Evolutionary conservation across 2,797 vertebrate species (phyloP), one percentile per base, ranked within the genome.

Genomic region (Silurus aristotelis): DNA sequence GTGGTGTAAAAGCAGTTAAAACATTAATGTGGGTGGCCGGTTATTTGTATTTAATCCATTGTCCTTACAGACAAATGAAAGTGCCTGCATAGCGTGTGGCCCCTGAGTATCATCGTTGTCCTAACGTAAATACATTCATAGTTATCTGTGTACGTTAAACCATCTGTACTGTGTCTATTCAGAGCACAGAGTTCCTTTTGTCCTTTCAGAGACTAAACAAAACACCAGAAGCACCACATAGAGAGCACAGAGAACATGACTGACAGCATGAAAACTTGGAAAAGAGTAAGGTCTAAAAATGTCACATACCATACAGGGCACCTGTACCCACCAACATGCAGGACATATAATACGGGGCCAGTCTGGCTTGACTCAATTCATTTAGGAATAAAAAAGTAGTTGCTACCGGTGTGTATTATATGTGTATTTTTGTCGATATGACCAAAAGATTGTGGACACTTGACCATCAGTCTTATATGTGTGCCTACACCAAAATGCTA

Each of bases 111-210:
- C 55, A 71, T 87, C 56, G 61, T 55, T 81, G 77, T 84, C 78
- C 82, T 83, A 79, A 71, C n/a, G 85, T 90, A 89, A 91, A 90
- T 86, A 87, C 58, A 73, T 72, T 67, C 84, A 80, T 52, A 43
- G 83, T 71, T 86, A 83, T 80, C 38, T 87, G 84, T 89, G 70
- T 86, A 87, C 78, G 71, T 84, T 85, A 82, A 78, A 80, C 77
- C 84, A 89, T 89, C 87, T 90, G 87, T 88, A 84, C 84, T 66
- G 31, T 87, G 87, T 87, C 85, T 89, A 73, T 86, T 89, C 76
- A 84, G 58, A 84, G 83, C 61, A 75, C 80, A 46, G 87, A 84
- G 73, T 87, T 72, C 78, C 87, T 83, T 86, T 79, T 89, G 64
- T 87, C 72, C 58, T 80, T 67, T 75, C 78, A 73, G 73, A 91